Base-by-base conservation (phyloP, 2,113 vertebrate species). In the Odontophorus gujanensis region DNA sequence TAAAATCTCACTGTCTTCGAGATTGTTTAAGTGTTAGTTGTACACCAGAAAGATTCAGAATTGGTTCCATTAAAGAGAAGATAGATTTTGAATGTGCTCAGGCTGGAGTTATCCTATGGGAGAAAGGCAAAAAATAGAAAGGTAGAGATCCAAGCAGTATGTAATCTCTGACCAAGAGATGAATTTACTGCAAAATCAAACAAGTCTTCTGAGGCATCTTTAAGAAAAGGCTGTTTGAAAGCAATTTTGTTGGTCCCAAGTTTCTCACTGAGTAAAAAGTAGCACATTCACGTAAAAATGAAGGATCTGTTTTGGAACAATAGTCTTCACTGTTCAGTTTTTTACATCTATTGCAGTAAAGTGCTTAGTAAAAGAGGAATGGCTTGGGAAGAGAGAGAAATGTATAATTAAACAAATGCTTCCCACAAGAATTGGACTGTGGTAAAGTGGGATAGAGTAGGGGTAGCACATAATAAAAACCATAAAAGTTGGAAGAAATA, bases 161-260 rank as follows among this genome's bases (percentile, higher is more conserved):
- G 42, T 38, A 75, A 20, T 81, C 45, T 71, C 45, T 72, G 71
- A 72, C 10, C 2, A 20, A 78, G 71, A 87, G 57, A 81, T 32
- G 40, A 93, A 92, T 67, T n/a, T 85, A 67, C 26, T 72, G 53
- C 20, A 85, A 62, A 87, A 85, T 45, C 85, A 57, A 93, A 87
- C 17, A 85, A 81, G 7, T 13, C 26, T 79, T 57, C 42, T 32
- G 62, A 81, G 42, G 21, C 4, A 36, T 40, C 40, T 67, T 84
- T 78, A 61, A 81, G 69, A 85, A 87, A 93, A 67, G 78, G 22
- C 14, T 53, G 36, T 62, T 81, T 87, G 85, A 81, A 90, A 92
- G 47, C 32, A 78, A 87, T 71, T 74, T 85, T 43, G 6, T 84
- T 87, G 74, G 50, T 71, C 45, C n/a, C 11, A 61, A n/a, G 13